These are phyloP conservation scores for Gymnoscopelus microlampas DNA, from an alignment of 2,797 vertebrate species.

Conservation along the genomic window DNA sequence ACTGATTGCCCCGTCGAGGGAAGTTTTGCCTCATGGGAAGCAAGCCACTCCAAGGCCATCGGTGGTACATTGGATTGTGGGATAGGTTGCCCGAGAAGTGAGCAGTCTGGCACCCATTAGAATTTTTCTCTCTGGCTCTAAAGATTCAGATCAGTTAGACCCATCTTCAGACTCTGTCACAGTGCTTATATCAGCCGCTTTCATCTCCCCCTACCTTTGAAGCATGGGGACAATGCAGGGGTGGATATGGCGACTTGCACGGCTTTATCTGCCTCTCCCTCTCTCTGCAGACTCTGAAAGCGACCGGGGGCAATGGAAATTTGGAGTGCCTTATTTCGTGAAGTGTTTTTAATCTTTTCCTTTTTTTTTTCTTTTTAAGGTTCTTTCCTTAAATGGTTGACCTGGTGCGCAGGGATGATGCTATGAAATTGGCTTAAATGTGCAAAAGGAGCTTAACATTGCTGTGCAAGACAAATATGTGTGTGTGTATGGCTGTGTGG, in stretches of 20 bases:
- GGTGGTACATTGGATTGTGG: conserved; percentile 54
- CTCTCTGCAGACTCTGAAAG: conserved; percentile 61
- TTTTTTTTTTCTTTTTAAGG: conserved; percentile 47
- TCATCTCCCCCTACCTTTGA: conserved; percentile 65
- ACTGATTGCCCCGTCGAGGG: conserved; percentile 15
- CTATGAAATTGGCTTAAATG: conserved; percentile 61
- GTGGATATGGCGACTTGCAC: conserved; percentile 69
- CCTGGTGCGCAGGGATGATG: conserved; percentile 52
- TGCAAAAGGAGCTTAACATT: conserved; percentile 57
- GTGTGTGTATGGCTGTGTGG: conserved; percentile 12
- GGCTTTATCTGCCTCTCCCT: conserved; percentile 65
- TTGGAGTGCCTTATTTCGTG: conserved; percentile 68
- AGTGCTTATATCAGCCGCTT: conserved; percentile 62
- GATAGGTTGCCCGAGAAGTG: conserved; percentile 59
- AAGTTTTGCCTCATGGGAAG: conserved; percentile 17
- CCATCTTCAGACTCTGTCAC: conserved; percentile 65
- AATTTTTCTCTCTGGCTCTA: conserved; percentile 41
- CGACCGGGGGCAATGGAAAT: conserved; percentile 56
- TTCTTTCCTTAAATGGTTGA: conserved; percentile 53
- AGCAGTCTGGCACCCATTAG: conserved; percentile 52
- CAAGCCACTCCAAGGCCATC: conserved; percentile 37
- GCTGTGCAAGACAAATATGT: conserved; percentile 47
- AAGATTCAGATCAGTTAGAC: conserved; percentile 63
- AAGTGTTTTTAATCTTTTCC: conserved; percentile 61
- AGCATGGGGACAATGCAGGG: conserved; percentile 73